Base-by-base conservation (phyloP, 2,888 invertebrate genomes). In the Eubasilissa splendida region DNA sequence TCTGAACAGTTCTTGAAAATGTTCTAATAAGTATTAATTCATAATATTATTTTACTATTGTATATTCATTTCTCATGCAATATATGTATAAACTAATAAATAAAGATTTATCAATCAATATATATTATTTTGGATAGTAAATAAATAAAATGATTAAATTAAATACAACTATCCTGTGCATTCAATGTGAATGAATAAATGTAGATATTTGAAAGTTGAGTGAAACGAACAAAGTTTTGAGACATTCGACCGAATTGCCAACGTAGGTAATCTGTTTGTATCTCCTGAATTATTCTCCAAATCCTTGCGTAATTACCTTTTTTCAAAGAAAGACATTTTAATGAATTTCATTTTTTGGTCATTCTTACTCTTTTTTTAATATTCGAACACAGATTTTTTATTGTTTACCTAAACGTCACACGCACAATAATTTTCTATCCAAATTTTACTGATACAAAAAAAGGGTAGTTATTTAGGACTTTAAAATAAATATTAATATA, bases 211-310 rank as follows among this genome's bases (percentile, higher is more conserved):
- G 71, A 73, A 73, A 73, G 71, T 31, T n/a, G 4, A 2, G 54
- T 73, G 12, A 7, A 11, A 33, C 7, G n/a, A n/a, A 33, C 71
- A 56, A 54, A 12, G 12, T 73, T 71, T 71, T 56, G 14, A 56
- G 56, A 68, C 56, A 11, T 56, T 31, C 33, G 71, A n/a, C 31
- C 33, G 42, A 73, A 73, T 42, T 73, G 58, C 71, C 58, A 56
- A 56, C 71, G 56, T n/a, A 73, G 71, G 71, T 73, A 73, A 73
- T 73, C 71, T 73, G 71, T 73, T 73, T 73, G 71, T 73, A 73
- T 73, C 56, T 73, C 58, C 42, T 4, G 58, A 73, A 56, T 56
- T 42, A 31, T 73, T 73, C 56, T 56, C 56, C 56, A 73, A 73
- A 73, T 54, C 71, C 71, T 54, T 22, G 33, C 71, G 71, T 73